Conservation (phyloP, 1,140 invertebrate genomes). For the Trichogramma pretiosum region DNA sequence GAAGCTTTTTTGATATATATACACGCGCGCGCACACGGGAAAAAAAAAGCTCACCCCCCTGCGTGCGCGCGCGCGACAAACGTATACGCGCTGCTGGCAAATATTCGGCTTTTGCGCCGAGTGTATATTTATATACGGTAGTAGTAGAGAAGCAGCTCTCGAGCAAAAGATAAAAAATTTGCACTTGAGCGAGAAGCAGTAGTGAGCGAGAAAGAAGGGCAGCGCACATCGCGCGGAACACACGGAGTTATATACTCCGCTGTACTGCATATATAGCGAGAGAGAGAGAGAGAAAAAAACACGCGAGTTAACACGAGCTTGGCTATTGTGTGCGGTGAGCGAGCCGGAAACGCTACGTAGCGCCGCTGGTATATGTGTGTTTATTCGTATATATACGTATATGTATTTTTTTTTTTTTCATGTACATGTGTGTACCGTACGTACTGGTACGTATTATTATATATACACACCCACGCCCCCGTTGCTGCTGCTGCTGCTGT, state of each 20-base stretch:
- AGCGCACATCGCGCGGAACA: too few relatives aligned
- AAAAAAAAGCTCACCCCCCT: background rate
- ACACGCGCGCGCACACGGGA: background rate
- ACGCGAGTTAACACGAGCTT: constrained; percentile 39
- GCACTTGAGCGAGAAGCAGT: background rate
- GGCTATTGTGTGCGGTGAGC: constrained; percentile 45
- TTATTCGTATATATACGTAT: constrained; percentile 41
- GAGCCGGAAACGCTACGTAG: constrained; percentile 45
- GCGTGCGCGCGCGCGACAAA: too few relatives aligned
- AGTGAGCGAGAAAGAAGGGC: background rate
- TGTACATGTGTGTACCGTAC: background rate
- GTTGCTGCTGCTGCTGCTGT: background rate
- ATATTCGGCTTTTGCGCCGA: too few relatives aligned
- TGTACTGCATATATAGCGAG: constrained; percentile 3
- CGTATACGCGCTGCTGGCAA: too few relatives aligned
- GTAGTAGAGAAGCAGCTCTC: background rate
- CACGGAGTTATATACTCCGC: background rate
- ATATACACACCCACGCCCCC: background rate
- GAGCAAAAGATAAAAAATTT: background rate
- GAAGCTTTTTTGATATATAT: too few relatives aligned
- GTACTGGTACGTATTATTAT: background rate
- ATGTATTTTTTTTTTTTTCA: constrained; percentile 35
- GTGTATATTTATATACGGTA: too few relatives aligned
- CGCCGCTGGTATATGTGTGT: constrained; percentile 39
- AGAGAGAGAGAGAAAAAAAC: constrained; percentile 25